phyloP scores from a whole-genome alignment of 2,888 invertebrate species.

The Drosophila antonietae region DNA sequence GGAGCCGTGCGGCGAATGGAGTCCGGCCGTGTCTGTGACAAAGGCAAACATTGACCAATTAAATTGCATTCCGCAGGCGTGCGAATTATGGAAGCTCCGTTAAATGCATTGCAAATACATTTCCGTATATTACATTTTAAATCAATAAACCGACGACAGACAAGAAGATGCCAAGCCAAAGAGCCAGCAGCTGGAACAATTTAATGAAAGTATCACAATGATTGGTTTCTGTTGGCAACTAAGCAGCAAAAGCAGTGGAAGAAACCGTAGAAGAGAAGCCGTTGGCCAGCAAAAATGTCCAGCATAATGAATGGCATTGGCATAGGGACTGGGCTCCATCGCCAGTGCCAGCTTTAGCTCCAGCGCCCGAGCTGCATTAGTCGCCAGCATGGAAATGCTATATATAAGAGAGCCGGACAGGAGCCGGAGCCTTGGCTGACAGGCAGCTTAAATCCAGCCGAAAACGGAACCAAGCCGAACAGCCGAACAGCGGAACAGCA shows the following conservation, averaged over 20 bases:
- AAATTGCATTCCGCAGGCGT: conserved; percentile 68
- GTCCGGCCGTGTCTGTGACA: conserved; percentile 25
- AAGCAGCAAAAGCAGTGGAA: conserved; percentile 48
- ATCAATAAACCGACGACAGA: conserved; percentile 63
- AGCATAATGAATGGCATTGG: conserved; percentile 79
- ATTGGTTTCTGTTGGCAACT: conserved; percentile 80
- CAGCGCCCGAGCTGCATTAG: conserved; percentile 69
- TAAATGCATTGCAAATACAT: conserved; percentile 44
- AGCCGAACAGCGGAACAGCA: conserved; percentile 31
- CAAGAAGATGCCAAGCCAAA: conserved; percentile 36
- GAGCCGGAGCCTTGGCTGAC: conserved; percentile 70
- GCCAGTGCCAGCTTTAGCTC: conserved; percentile 34
- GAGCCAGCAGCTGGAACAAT: conserved; percentile 49
- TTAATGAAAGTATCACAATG: conserved; percentile 81
- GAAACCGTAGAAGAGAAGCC: conserved; percentile 20
- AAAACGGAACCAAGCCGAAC: conserved; percentile 55
- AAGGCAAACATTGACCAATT: conserved; percentile 67
- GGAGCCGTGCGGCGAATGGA: conserved; percentile 14
- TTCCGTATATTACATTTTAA: conserved; percentile 73
- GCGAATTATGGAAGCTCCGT: conserved; percentile 66
- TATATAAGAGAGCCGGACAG: conserved; percentile 53
- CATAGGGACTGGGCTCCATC: conserved; percentile 73
- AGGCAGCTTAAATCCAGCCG: conserved; percentile 80
- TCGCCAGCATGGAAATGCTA: conserved; percentile 81
- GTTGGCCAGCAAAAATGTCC: conserved; percentile 67